Conservation (phyloP, 2,113 vertebrate genomes). For the Todiramphus saurophagus region DNA sequence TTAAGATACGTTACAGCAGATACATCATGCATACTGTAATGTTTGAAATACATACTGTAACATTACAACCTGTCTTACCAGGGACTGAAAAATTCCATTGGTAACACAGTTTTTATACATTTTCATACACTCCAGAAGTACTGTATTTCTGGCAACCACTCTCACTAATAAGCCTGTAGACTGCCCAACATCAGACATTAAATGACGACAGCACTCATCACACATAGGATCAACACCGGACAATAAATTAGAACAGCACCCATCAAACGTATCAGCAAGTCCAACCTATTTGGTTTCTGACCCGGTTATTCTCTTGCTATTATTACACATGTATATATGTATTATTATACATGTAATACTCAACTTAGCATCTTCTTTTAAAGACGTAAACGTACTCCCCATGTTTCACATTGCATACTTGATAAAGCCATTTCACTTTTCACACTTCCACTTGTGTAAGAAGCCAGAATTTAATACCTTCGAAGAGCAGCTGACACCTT, state of each 20-base stretch:
- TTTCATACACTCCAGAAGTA: neutral
- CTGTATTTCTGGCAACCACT: neutral
- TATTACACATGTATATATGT: neutral
- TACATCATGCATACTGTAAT: accelerated
- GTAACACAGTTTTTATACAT: neutral
- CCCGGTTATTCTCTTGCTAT: neutral
- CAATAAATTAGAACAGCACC: neutral
- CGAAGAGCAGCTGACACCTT: neutral
- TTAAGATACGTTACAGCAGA: neutral
- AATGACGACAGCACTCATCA: neutral
- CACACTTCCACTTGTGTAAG: neutral
- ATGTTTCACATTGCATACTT: neutral
- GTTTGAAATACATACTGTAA: neutral
- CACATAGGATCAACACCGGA: neutral
- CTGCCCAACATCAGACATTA: neutral
- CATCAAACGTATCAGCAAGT: neutral
- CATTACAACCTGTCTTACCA: neutral
- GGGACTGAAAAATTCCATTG: neutral
- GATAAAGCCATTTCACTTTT: neutral
- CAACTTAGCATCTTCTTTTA: neutral
- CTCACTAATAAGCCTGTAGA: neutral
- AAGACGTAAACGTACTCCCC: neutral
- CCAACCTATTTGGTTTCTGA: neutral
- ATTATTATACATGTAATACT: neutral
- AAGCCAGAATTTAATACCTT: neutral